Evolutionary conservation across 2,113 vertebrate species (phyloP), one percentile per base, ranked within the genome.

Genomic region (Argyrosomus japonicus): DNA sequence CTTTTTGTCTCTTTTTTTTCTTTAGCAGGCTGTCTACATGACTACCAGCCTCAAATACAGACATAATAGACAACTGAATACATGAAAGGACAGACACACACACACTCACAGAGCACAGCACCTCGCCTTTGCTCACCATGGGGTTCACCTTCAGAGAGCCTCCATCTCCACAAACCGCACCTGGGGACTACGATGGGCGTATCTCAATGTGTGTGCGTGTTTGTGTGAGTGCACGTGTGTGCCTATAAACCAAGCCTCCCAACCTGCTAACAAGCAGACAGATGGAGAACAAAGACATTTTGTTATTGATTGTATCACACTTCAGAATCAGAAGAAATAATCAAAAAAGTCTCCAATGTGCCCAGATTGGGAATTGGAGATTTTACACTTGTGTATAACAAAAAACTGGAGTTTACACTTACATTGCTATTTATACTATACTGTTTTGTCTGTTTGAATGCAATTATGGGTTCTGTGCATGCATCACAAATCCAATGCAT

Each of bases 81-180:
- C 85, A 87, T 89, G 73, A 91, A 88, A 89, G 71, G 53, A 79
- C 79, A 60, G 19, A 83, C 19, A 60, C 51, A 77, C 64, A 83
- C 48, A 68, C 80, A 51, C 82, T 25, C 64, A 69, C 69, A 81
- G 80, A 88, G 67, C 82, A 61, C 86, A 86, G 85, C 79, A 75
- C 72, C 81, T 71, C 25, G 61, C 86, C 81, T 85, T 71, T 58
- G 60, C 72, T 81, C 89, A 82, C 87, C 75, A 87, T 89, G 89
- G 90, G 92, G 87, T 89, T 93, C 89, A 93, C 90, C 89, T 92
- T 93, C 92, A 92, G 65, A 92, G 81, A 85, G 88, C 73, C 72
- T 88, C 70, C 70, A 79, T 87, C 75, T 92, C 84, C 63, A 73
- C 85, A 83, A 82, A 77, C 71, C 8, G 76, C 90, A 91, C 82